Conservation (phyloP, 2,113 vertebrate genomes). For the Merops nubicus region DNA sequence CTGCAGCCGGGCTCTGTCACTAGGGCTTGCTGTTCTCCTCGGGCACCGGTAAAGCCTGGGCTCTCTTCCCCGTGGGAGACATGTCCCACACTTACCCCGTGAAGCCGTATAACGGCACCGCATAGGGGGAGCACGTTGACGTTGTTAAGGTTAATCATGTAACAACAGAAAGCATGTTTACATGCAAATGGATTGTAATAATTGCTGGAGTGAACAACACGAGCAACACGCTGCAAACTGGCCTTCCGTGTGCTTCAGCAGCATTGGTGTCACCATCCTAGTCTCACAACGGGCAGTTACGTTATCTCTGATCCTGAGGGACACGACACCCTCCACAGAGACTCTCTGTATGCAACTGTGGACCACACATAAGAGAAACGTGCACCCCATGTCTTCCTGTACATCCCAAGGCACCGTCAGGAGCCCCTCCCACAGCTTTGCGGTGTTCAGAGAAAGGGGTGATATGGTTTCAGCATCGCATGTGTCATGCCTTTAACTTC, state of each 20-base stretch:
- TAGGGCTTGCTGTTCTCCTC: neutral
- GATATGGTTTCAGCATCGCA: neutral
- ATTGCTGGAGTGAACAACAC: rapidly evolving
- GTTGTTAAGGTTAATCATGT: neutral
- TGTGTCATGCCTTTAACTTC: neutral
- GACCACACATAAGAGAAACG: neutral
- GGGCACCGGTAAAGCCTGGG: neutral
- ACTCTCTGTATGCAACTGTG: neutral
- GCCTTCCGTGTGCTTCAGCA: neutral
- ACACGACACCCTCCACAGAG: neutral
- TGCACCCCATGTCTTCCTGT: neutral
- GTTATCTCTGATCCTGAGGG: neutral
- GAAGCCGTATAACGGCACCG: rapidly evolving
- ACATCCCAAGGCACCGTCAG: neutral
- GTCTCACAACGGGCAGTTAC: neutral
- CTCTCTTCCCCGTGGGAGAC: rapidly evolving
- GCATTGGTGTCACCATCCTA: neutral
- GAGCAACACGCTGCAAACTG: neutral
- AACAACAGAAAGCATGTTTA: neutral
- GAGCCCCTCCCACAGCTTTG: neutral
- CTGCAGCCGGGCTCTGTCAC: rapidly evolving
- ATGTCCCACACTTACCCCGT: neutral
- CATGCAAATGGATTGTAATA: neutral
- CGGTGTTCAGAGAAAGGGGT: neutral
- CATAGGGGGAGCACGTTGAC: neutral